Evolutionary conservation across 2,797 vertebrate genomes (phyloP).

Genomic region (Darevskia nairensis): DNA sequence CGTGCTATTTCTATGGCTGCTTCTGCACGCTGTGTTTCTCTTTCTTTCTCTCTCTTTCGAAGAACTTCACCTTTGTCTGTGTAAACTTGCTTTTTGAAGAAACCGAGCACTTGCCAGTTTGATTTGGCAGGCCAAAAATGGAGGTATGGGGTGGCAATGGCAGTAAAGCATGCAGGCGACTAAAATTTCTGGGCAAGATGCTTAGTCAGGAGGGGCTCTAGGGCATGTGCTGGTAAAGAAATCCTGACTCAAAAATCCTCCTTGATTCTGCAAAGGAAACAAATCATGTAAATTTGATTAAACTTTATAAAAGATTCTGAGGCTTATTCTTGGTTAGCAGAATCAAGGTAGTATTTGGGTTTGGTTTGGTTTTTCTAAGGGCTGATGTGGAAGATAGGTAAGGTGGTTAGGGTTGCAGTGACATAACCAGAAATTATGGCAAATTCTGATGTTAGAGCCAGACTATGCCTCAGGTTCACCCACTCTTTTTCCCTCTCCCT

Average conservation of each 20-base stretch:
- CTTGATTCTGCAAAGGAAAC: background rate
- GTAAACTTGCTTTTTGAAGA: background rate
- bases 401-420: background rate
- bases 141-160: background rate
- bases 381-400: background rate
- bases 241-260: background rate
- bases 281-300: background rate
- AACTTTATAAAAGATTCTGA: background rate
- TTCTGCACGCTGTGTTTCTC: constrained; percentile 58
- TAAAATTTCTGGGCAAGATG: background rate
- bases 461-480: background rate
- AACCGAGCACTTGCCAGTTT: background rate
- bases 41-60: constrained; percentile 34
- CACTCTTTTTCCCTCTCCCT: background rate
- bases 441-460: background rate
- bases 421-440: background rate
- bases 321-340: background rate
- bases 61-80: constrained; percentile 15
- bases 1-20: constrained; percentile 58
- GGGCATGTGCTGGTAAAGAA: background rate
- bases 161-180: too few species aligned
- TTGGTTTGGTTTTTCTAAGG: background rate
- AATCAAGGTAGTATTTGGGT: background rate
- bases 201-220: background rate
- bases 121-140: constrained; percentile 15